Evolutionary conservation across 2,113 vertebrate species (phyloP).

Genomic region (Podarcis raffonei): DNA sequence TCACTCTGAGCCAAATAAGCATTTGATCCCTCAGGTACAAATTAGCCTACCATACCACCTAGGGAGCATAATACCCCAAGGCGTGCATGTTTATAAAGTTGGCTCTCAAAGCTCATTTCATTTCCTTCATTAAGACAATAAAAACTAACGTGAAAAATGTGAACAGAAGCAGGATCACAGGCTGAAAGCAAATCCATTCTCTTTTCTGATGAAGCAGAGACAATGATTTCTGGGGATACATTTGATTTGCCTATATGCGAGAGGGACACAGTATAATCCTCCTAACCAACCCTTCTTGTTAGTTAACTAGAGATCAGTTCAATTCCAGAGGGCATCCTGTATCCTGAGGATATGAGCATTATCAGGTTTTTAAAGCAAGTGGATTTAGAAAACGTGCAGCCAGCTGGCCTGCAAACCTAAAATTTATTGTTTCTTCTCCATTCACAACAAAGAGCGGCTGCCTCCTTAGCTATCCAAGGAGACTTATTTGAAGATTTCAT

Average conservation of each 20-base stretch:
- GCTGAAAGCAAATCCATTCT: slow-evolving; percentile 3
- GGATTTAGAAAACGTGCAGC: background rate
- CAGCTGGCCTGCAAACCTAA: background rate
- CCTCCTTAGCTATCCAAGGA: background rate
- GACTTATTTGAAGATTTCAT: background rate
- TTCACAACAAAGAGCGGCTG: background rate
- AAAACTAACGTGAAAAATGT: background rate
- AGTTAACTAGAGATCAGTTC: slow-evolving; percentile 3
- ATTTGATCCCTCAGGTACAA: slow-evolving; percentile 45
- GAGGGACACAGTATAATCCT: background rate
- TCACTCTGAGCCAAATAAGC: slow-evolving; percentile 19
- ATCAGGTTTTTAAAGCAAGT: slow-evolving; percentile 1
- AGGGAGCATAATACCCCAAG: background rate
- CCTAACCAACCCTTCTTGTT: background rate
- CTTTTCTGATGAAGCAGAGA: background rate
- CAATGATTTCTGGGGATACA: background rate
- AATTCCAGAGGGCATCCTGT: background rate
- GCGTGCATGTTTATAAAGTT: background rate
- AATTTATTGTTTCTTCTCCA: background rate
- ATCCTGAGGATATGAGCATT: slow-evolving; percentile 3
- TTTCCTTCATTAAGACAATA: slow-evolving; percentile 31
- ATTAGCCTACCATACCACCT: slow-evolving; percentile 35
- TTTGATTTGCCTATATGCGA: slow-evolving; percentile 3
- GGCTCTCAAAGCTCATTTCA: slow-evolving; percentile 10
- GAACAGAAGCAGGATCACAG: background rate